Percentiles rank a stretch among this genome's conserved stretches.
Evolutionary conservation across 2,888 invertebrate species (phyloP).

Genomic region (Muscina levida): DNA sequence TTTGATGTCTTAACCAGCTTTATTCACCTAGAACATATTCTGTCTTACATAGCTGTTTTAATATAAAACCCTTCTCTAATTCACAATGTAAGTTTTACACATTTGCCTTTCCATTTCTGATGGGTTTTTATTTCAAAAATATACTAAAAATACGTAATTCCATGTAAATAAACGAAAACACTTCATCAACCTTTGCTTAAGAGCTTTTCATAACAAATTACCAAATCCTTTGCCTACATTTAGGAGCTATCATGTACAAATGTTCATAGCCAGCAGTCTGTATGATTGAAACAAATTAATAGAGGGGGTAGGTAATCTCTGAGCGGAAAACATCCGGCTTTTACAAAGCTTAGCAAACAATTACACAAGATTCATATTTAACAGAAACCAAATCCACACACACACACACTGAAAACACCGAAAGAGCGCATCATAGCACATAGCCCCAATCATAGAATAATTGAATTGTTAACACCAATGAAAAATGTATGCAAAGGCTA

Average conservation of each 20-base stretch:
- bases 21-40: no score
- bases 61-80: no score
- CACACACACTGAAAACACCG: no score
- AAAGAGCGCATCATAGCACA: no score
- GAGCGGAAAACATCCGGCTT: neutral
- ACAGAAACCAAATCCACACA: neutral
- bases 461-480: constrained; percentile 15
- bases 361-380: constrained; percentile 5
- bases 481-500: neutral
- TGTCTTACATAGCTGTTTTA: no score
- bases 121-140: no score
- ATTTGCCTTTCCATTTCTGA: no score
- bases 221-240: constrained; percentile 24
- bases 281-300: neutral
- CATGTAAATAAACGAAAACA: no score
- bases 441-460: neutral
- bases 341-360: constrained; percentile 16
- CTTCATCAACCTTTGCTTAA: no score
- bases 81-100: no score
- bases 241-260: neutral
- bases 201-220: constrained; percentile 15
- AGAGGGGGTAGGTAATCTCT: neutral
- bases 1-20: no score
- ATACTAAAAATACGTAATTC: no score
- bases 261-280: neutral